phyloP scores from a whole-genome alignment of 1,140 invertebrate species.

The Orchesella cincta region DNA sequence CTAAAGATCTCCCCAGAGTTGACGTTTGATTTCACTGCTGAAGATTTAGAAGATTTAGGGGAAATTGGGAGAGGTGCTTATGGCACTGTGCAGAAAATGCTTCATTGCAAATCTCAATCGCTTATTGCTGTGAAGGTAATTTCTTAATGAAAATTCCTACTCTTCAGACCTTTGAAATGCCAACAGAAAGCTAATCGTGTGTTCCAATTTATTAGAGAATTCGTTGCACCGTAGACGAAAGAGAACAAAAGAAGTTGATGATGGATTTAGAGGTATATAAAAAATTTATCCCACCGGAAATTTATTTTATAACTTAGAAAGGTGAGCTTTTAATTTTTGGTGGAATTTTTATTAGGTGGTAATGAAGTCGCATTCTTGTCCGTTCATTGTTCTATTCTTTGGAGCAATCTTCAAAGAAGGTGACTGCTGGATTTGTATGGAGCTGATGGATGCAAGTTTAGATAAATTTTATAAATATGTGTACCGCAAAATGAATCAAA shows the following conservation, averaged over 20 bases:
- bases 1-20: conserved; percentile 74
- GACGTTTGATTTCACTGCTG: conserved; percentile 82
- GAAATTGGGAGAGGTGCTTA: conserved; percentile 93
- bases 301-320: conserved; percentile 4
- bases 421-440: conserved; percentile 99
- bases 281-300: conserved; percentile 25
- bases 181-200: background rate
- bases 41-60: conserved; percentile 67
- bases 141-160: conserved; percentile 11
- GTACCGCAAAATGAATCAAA: conserved; percentile 68
- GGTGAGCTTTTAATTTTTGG: conserved; percentile 5
- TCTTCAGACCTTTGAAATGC: conserved; percentile 41
- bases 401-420: conserved; percentile 93
- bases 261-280: conserved; percentile 89
- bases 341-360: conserved; percentile 62
- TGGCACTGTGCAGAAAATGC: conserved; percentile 95
- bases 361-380: conserved; percentile 91
- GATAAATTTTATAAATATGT: conserved; percentile 93
- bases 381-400: conserved; percentile 96
- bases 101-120: conserved; percentile 81
- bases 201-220: conserved; percentile 69
- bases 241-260: conserved; percentile 89
- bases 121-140: conserved; percentile 93
- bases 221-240: conserved; percentile 84
- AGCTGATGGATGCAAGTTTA: conserved; percentile 96